phyloP scores from a whole-genome alignment of 1,140 invertebrate genomes.

The Drosophila sproati region DNA sequence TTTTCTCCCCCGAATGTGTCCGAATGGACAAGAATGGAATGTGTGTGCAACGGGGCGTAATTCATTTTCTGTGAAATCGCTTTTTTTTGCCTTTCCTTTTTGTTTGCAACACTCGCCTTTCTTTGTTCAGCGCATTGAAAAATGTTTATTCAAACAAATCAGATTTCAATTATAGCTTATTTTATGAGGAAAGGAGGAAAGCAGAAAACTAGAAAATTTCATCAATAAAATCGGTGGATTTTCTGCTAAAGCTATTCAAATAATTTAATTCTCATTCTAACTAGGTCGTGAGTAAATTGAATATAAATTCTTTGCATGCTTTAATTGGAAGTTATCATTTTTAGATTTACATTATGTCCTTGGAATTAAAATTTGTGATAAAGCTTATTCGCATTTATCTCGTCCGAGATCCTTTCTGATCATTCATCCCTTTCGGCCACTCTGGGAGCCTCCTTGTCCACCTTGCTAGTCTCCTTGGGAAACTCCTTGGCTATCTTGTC shows the following conservation, averaged over 20 bases:
- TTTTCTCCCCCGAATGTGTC: constrained; percentile 38
- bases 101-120: not conserved
- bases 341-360: no score
- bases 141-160: constrained; percentile 32
- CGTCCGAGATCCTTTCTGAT: no score
- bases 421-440: no score
- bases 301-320: no score
- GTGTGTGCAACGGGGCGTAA: constrained; percentile 55
- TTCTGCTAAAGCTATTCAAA: not conserved
- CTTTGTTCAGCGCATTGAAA: constrained; percentile 21
- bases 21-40: constrained; percentile 7
- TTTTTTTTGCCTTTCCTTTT: constrained; percentile 11
- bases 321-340: no score
- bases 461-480: no score
- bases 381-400: no score
- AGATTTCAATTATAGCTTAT: constrained; percentile 40
- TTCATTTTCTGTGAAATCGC: constrained; percentile 45
- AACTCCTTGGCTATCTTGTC: no score
- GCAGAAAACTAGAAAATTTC: not conserved
- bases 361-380: no score
- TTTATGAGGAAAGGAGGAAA: constrained; percentile 7
- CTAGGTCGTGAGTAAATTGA: no score
- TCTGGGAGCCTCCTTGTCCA: no score
- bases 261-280: not conserved
- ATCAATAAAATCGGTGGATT: not conserved